A percentile compares a stretch with the other conserved stretches of the same genome.
Evolutionary conservation across 1,140 invertebrate genomes (phyloP).

Genomic region (Halyomorpha halys): DNA sequence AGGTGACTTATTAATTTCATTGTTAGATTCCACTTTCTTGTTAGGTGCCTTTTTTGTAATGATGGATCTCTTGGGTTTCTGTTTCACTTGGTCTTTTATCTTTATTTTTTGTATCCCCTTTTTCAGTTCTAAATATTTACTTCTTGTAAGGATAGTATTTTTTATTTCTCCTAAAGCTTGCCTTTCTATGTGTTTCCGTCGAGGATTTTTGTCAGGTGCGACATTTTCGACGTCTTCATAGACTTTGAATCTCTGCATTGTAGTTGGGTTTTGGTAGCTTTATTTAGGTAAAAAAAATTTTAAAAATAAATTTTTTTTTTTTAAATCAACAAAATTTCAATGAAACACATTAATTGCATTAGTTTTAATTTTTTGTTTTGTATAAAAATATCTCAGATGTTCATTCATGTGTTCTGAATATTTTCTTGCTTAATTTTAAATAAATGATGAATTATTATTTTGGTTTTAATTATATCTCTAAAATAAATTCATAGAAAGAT

Average conservation of each 20-base stretch:
- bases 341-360: no score
- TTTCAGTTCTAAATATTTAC: background rate
- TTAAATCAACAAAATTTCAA: no score
- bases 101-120: background rate
- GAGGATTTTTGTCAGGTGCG: background rate
- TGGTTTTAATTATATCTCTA: no score
- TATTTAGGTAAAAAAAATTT: no score
- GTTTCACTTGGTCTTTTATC: background rate
- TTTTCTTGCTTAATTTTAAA: no score
- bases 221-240: background rate
- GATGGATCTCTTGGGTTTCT: background rate
- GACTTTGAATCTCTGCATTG: background rate
- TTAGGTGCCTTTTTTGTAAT: no score
- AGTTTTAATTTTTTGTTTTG: no score
- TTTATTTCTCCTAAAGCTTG: constrained; percentile 10
- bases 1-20: background rate
- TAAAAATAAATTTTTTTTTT: no score
- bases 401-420: no score
- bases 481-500: no score
- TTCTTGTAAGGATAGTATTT: background rate
- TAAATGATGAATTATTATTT: no score
- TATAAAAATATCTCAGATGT: no score
- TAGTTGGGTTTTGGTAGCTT: background rate
- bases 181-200: background rate
- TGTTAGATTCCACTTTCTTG: background rate